phyloP scores from a whole-genome alignment of 2,113 vertebrate genomes.

The Heptranchias perlo region DNA sequence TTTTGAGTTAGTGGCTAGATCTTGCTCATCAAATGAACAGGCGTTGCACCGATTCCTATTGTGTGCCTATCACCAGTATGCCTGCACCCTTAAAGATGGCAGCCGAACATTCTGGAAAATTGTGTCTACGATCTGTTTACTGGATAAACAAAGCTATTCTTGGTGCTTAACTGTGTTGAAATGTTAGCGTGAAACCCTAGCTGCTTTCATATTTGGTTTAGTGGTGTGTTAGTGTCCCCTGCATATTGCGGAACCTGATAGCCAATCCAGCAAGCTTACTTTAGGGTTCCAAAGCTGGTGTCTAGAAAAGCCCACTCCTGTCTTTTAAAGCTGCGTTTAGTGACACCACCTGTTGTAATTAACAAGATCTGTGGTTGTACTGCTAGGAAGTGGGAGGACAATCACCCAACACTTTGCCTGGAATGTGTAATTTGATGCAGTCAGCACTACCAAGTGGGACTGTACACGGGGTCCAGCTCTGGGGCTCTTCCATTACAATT shows the following conservation, averaged over 20 bases:
- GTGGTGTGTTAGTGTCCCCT: neutral
- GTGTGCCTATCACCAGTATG: neutral
- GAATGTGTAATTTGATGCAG: too few relatives aligned
- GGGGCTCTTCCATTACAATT: too few relatives aligned
- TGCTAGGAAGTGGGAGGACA: too few relatives aligned
- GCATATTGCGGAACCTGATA: neutral
- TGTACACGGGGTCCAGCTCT: too few relatives aligned
- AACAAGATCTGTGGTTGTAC: too few relatives aligned
- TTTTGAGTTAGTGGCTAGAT: neutral
- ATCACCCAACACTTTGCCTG: too few relatives aligned
- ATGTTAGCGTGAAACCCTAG: neutral
- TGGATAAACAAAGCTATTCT: conserved; percentile 1
- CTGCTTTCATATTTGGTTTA: neutral
- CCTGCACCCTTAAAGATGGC: neutral
- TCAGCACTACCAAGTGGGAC: too few relatives aligned
- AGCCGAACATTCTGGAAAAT: neutral
- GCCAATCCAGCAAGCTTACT: neutral
- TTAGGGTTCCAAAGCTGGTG: neutral
- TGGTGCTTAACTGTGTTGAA: neutral
- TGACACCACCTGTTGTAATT: too few relatives aligned
- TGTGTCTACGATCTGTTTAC: neutral
- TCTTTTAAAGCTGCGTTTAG: too few relatives aligned
- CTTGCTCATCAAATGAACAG: neutral
- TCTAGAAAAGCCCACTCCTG: neutral
- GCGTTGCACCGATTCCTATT: neutral